Evolutionary conservation across 2,113 vertebrate species (phyloP).

Genomic region (Pachycephala philippinensis): DNA sequence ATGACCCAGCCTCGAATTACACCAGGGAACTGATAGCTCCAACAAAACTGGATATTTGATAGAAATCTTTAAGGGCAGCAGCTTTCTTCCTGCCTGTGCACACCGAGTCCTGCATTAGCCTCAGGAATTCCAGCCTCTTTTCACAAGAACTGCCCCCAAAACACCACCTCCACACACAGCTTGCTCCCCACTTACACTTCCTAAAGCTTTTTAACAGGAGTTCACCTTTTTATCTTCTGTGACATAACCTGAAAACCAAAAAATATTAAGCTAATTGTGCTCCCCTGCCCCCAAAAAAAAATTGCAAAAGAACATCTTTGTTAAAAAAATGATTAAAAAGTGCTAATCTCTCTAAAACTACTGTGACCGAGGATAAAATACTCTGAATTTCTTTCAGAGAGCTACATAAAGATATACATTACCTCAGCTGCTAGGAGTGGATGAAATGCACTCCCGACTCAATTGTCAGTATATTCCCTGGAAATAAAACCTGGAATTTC

Average conservation of each 20-base stretch:
- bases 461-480: background rate
- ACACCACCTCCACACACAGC: background rate
- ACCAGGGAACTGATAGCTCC: background rate
- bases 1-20: background rate
- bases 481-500: background rate
- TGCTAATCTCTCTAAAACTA: background rate
- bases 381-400: background rate
- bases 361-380: background rate
- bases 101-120: background rate
- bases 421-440: background rate
- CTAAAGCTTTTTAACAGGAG: background rate
- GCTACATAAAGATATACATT: background rate
- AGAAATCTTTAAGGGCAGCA: background rate
- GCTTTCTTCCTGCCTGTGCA: background rate
- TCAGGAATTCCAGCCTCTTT: background rate
- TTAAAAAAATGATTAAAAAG: background rate
- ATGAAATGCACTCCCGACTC: background rate
- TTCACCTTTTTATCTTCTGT: background rate
- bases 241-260: background rate
- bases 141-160: background rate
- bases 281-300: background rate
- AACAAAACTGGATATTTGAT: background rate
- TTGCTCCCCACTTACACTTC: background rate
- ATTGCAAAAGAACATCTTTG: background rate
- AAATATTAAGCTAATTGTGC: background rate